Conservation (phyloP, 2,888 invertebrate species). For the Galeruca laticollis region DNA sequence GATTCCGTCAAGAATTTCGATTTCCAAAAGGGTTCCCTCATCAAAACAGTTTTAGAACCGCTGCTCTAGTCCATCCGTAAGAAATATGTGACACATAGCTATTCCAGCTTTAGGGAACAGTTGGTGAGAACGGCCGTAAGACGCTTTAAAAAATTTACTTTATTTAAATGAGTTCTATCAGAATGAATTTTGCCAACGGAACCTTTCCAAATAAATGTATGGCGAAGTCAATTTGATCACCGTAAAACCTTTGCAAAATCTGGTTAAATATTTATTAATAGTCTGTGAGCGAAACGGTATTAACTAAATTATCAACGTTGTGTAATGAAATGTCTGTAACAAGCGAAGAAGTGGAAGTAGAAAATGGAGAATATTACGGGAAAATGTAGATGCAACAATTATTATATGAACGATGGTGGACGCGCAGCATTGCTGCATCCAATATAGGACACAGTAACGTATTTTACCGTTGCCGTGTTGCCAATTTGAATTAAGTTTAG, state of each 20-base stretch:
- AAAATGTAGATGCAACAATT: conserved; percentile 18
- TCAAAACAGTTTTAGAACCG: too few species aligned
- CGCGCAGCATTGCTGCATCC: not conserved
- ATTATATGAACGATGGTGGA: not conserved
- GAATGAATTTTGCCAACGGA: too few species aligned
- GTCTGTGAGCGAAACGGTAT: not conserved
- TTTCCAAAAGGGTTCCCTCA: too few species aligned
- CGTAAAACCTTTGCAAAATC: not conserved
- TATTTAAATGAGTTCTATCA: too few species aligned
- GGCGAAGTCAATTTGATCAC: too few species aligned
- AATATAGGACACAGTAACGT: conserved; percentile 24
- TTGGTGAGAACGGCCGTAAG: too few species aligned
- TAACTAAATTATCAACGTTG: conserved; percentile 13
- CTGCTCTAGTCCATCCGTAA: too few species aligned
- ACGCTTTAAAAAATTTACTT: too few species aligned
- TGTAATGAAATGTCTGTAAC: conserved; percentile 9
- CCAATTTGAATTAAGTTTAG: not conserved
- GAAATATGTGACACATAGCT: too few species aligned
- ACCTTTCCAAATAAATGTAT: too few species aligned
- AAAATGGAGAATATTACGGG: conserved; percentile 9
- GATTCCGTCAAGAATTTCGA: too few species aligned
- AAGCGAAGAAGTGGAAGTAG: not conserved
- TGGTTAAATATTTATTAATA: not conserved
- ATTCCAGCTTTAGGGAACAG: too few species aligned
- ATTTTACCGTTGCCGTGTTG: conserved; percentile 5